These are phyloP conservation scores for Microcaecilia unicolor DNA, from an alignment of 2,797 vertebrate species.

Conservation along the genomic window DNA sequence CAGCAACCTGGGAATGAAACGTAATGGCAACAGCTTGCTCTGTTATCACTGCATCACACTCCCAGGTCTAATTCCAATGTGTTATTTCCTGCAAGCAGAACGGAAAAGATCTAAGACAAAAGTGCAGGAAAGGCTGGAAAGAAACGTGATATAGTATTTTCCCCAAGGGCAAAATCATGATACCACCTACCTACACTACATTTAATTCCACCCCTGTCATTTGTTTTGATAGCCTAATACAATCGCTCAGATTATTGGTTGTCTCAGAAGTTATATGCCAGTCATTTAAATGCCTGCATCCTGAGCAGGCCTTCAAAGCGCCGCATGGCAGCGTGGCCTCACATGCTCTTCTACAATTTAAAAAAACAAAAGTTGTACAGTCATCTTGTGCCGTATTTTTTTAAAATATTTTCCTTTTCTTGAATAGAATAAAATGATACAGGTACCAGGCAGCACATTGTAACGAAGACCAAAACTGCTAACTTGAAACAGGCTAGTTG, in stretches of 20 bases:
- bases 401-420: too few species aligned
- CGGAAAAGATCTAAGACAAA: slow-evolving; percentile 1
- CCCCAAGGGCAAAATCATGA: neutral
- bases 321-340: too few species aligned
- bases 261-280: too few species aligned
- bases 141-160: neutral
- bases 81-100: neutral
- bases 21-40: slow-evolving; percentile 6
- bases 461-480: too few species aligned
- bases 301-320: too few species aligned
- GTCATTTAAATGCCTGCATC: too few species aligned
- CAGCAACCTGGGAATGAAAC: neutral
- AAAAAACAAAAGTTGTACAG: too few species aligned
- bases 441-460: too few species aligned
- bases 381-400: too few species aligned
- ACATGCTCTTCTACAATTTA: too few species aligned
- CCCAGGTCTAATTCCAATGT: neutral
- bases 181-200: neutral
- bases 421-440: too few species aligned
- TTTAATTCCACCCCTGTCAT: neutral
- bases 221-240: slow-evolving; percentile 12
- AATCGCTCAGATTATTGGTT: slow-evolving; percentile 5
- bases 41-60: slow-evolving; percentile 1
- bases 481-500: too few species aligned
- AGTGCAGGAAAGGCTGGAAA: slow-evolving; percentile 6